phyloP scores from a whole-genome alignment of 2,113 vertebrate species.

The Labeo catla region DNA sequence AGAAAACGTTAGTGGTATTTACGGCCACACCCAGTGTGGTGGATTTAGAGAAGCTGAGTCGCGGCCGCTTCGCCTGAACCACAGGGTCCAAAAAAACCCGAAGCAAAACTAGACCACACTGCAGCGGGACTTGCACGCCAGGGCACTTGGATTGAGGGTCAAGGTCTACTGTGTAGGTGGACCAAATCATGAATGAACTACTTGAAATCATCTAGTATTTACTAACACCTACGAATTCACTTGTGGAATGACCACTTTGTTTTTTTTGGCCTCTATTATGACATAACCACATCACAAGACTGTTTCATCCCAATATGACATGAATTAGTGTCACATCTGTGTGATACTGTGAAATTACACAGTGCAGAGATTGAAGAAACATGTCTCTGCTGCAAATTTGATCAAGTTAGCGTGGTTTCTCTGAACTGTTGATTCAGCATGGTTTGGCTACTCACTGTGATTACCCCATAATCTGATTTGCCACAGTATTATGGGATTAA shows the following conservation, averaged over 20 bases:
- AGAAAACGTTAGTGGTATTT: conserved; percentile 33
- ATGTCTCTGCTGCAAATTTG: not conserved
- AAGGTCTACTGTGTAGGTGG: conserved; percentile 6
- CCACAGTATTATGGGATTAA: conserved; percentile 7
- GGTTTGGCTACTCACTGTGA: conserved; percentile 14
- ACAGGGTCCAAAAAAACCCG: not conserved
- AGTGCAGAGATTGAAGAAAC: not conserved
- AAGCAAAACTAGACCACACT: not conserved
- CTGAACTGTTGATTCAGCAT: conserved; percentile 1
- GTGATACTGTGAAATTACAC: not conserved
- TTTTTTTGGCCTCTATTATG: not conserved
- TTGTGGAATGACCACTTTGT: not conserved
- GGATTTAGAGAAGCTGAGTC: conserved; percentile 4
- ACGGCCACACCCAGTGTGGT: conserved; percentile 23
- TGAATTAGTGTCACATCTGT: not conserved
- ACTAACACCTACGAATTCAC: not conserved
- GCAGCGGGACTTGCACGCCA: not conserved
- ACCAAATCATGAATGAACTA: not conserved
- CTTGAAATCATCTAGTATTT: not conserved
- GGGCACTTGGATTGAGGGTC: conserved; percentile 5
- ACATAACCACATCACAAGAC: not conserved
- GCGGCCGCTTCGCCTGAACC: not conserved
- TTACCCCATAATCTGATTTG: conserved; percentile 15
- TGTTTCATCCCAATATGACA: not conserved
- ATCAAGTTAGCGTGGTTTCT: not conserved